Conservation (phyloP, 2,888 invertebrate genomes). For the Sepioteuthis lessoniana region DNA sequence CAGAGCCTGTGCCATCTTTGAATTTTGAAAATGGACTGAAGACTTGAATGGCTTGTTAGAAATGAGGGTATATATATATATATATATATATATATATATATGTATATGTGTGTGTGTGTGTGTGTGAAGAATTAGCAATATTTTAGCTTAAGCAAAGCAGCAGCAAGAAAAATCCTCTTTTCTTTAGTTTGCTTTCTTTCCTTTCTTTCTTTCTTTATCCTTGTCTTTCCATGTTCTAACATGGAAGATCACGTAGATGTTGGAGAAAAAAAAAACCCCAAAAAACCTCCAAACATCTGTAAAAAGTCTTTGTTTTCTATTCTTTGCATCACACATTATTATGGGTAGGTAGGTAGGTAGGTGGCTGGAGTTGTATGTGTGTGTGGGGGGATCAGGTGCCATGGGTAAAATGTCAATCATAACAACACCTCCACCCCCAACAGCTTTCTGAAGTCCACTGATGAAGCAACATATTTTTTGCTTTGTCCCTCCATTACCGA, state of each 20-base stretch:
- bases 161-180: neutral
- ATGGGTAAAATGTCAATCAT: neutral
- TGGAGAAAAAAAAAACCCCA: neutral
- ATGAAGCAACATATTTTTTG: neutral
- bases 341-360: neutral
- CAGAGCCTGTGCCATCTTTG: neutral
- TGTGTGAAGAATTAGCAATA: neutral
- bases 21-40: slow-evolving; percentile 13
- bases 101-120: too few relatives aligned
- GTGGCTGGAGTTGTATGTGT: neutral
- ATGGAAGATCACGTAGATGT: neutral
- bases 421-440: neutral
- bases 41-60: neutral
- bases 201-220: neutral
- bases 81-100: neutral
- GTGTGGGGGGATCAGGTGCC: neutral
- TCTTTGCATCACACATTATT: neutral
- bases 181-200: neutral
- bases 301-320: neutral
- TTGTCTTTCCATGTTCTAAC: neutral
- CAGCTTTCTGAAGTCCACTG: neutral
- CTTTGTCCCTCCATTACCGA: neutral
- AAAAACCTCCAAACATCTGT: neutral
- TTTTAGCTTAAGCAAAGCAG: neutral
- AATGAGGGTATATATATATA: neutral